phyloP scores from a whole-genome alignment of 2,888 invertebrate species.

The Cylloceria caligata region DNA sequence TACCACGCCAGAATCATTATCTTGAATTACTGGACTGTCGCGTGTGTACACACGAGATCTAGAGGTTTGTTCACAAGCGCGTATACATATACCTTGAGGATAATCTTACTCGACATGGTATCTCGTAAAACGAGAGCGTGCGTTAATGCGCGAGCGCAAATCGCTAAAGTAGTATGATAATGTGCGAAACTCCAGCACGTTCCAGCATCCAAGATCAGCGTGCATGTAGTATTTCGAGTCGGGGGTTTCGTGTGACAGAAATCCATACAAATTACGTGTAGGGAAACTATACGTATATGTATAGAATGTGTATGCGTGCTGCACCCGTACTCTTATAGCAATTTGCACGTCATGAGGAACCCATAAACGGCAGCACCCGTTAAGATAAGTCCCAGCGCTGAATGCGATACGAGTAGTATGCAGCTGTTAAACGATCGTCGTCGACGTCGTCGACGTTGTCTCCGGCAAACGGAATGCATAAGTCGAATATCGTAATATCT shows the following conservation, averaged over 20 bases:
- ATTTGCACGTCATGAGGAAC: constrained; percentile 66
- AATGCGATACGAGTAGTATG: constrained; percentile 66
- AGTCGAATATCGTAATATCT: constrained; percentile 63
- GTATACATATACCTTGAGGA: constrained; percentile 32
- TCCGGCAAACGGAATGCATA: constrained; percentile 2
- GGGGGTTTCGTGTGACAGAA: constrained; percentile 57
- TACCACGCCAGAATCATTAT: constrained; percentile 55
- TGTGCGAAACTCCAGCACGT: constrained; percentile 37
- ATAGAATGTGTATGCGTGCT: background rate
- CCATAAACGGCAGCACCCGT: constrained; percentile 66
- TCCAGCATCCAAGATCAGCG: constrained; percentile 48
- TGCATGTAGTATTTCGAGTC: background rate
- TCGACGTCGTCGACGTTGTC: constrained; percentile 6
- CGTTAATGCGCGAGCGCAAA: constrained; percentile 62
- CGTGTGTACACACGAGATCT: constrained; percentile 15
- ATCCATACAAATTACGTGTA: constrained; percentile 62
- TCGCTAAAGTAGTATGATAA: constrained; percentile 61
- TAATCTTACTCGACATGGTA: constrained; percentile 62
- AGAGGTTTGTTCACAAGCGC: background rate
- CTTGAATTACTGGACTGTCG: constrained; percentile 57
- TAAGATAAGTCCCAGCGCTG: constrained; percentile 65
- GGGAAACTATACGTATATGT: constrained; percentile 4
- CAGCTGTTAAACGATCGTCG: constrained; percentile 60
- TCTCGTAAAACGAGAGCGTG: constrained; percentile 64
- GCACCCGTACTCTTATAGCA: constrained; percentile 42